Conservation (phyloP, 2,888 invertebrate genomes). For the Stenoptilia bipunctidactyla region DNA sequence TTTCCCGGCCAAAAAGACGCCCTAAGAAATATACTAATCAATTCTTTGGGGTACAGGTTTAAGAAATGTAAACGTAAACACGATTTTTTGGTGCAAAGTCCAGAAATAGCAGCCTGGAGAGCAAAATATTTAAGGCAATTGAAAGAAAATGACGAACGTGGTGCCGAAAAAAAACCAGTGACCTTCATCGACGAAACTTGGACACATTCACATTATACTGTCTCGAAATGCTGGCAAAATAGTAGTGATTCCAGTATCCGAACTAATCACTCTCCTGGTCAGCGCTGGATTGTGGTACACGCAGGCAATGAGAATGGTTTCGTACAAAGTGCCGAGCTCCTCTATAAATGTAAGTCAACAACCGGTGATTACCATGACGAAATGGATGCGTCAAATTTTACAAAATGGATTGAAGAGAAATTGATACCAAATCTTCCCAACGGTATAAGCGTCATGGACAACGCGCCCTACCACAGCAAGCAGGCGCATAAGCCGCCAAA, state of each 20-base stretch:
- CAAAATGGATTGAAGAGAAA: conserved; percentile 18
- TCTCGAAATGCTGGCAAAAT: conserved; percentile 18
- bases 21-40: conserved; percentile 2
- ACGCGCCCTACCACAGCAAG: conserved; percentile 13
- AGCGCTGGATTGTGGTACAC: conserved; percentile 16
- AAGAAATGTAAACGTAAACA: conserved; percentile 9
- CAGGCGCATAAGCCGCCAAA: conserved; percentile 10
- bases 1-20: conserved; percentile 8
- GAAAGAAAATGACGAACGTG: conserved; percentile 6
- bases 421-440: conserved; percentile 18
- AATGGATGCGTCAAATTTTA: conserved; percentile 15
- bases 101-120: conserved; percentile 7
- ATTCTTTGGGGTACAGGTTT: conserved; percentile 11
- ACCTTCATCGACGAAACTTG: conserved; percentile 10
- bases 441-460: conserved; percentile 7
- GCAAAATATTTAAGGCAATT: conserved; percentile 6
- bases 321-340: conserved; percentile 13
- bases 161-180: conserved; percentile 7
- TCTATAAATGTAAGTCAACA: conserved; percentile 15
- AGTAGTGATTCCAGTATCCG: conserved; percentile 11
- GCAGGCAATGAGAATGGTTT: conserved; percentile 17
- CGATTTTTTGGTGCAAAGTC: conserved; percentile 3
- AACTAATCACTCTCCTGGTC: conserved; percentile 13
- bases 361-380: conserved; percentile 17
- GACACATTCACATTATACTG: conserved; percentile 13